Evolutionary conservation across 2,888 invertebrate species (phyloP), one percentile per base, ranked within the genome.

Genomic region (Cephus nigrinus): DNA sequence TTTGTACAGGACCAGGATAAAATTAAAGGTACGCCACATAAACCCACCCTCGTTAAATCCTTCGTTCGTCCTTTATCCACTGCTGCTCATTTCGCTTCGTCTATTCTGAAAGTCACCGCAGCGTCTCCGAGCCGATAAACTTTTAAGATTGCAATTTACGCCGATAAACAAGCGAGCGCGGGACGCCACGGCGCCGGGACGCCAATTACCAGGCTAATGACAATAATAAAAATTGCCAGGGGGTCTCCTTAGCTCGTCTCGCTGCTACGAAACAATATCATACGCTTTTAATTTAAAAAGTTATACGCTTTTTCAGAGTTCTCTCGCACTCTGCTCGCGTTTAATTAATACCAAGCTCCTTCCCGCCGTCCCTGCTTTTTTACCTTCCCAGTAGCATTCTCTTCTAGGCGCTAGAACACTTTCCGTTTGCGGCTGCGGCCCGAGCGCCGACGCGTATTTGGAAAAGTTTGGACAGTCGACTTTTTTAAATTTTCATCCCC

Each of bases 91-190:
- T 30, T 35, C 72, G 12, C 71, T 31, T n/a, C n/a, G n/a, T 36
- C 75, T 68, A 15, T 31, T n/a, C 71, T 30, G 73, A 74, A 76
- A 55, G 55, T 55, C 55, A 55, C 55, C 55, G 55, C 55, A 55
- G 9, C 23, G 55, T 15, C 55, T 23, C 55, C 23, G 2, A 33
- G 5, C 71, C 71, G 71, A 71, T 71, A 71, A 71, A 71, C 32
- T 71, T 71, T 71, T 71, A 33, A 71, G 71, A 33, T 32, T 71
- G 71, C 71, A 32, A 71, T 71, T 71, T 71, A 30, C 71, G 71
- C 32, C 71, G 33, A 31, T 71, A 31, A 71, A 23, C 71, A 33
- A 71, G 71, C 31, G 71, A 71, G 32, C 32, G 4, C 23, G 55
- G 55, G 55, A 55, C 40, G 40, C 40, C 40, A 40, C 69, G 31